These are phyloP conservation scores for Falco biarmicus DNA, from an alignment of 2,797 vertebrate species.

Conservation along the genomic window DNA sequence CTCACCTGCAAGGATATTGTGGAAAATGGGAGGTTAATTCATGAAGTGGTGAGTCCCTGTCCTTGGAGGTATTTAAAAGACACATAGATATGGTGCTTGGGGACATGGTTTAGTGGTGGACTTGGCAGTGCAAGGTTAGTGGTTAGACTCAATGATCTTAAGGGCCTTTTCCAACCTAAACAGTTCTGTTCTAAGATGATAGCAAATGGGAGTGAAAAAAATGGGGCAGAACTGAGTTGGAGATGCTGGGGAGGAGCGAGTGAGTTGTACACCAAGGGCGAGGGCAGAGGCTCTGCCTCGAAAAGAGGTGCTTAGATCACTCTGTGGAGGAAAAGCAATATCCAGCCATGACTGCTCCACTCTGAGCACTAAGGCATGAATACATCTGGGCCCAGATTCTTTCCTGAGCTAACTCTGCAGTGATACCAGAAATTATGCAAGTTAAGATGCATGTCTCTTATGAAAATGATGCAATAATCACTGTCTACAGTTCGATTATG, in stretches of 20 bases:
- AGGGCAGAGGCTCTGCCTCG: neutral
- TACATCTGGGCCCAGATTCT: slow-evolving; percentile 36
- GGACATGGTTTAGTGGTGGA: neutral
- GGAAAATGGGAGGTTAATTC: neutral
- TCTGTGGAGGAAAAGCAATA: neutral
- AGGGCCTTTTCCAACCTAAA: neutral
- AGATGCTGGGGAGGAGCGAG: neutral
- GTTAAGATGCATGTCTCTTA: slow-evolving; percentile 73
- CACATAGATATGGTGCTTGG: neutral
- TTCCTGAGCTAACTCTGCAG: slow-evolving; percentile 2
- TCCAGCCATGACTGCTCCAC: neutral
- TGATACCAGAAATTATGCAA: slow-evolving; percentile 65
- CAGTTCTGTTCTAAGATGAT: neutral
- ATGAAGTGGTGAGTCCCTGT: neutral
- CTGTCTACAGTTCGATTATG: slow-evolving; percentile 79
- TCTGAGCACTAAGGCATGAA: neutral
- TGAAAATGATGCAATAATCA: slow-evolving; percentile 80
- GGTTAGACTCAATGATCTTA: accelerated
- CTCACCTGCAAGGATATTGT: neutral
- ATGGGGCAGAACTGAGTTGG: neutral
- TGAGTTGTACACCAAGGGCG: neutral
- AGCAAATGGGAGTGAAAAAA: neutral
- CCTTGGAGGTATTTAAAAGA: neutral
- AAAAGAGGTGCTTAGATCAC: neutral
- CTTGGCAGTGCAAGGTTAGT: neutral